Conservation (phyloP, 2,797 vertebrate genomes). For the Sebastes dallii region DNA sequence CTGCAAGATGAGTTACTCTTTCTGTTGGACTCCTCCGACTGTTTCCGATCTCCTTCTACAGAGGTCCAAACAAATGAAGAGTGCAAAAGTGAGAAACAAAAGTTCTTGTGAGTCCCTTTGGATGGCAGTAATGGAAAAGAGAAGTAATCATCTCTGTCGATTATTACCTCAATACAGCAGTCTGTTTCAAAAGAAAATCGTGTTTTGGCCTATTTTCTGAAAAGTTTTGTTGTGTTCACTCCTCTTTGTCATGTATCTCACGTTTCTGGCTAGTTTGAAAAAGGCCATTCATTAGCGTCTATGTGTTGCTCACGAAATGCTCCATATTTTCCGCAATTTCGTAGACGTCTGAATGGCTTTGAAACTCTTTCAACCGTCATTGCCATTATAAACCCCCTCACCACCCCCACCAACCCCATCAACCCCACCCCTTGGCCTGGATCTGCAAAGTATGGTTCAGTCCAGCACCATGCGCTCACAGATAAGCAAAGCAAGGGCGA, state of each 20-base stretch:
- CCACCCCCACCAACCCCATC: background rate
- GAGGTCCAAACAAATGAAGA: constrained; percentile 35
- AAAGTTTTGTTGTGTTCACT: constrained; percentile 29
- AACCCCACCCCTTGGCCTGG: constrained; percentile 22
- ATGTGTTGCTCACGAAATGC: constrained; percentile 31
- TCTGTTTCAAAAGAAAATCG: constrained; percentile 15
- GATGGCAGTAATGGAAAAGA: constrained; percentile 53
- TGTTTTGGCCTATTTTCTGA: constrained; percentile 16
- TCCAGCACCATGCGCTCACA: constrained; percentile 30
- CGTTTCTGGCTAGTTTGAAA: constrained; percentile 38
- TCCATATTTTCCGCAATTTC: constrained; percentile 41
- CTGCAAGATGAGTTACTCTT: constrained; percentile 15
- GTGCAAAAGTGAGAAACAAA: constrained; percentile 45
- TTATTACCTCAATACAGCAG: constrained; percentile 45
- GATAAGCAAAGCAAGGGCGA: constrained; percentile 61
- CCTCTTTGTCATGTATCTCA: constrained; percentile 8
- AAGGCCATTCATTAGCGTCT: constrained; percentile 26
- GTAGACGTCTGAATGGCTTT: constrained; percentile 34
- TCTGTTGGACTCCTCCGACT: constrained; percentile 25
- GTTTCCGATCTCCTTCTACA: constrained; percentile 14
- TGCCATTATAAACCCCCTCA: constrained; percentile 20
- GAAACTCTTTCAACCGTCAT: constrained; percentile 55
- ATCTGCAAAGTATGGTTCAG: constrained; percentile 45
- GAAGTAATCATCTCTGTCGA: constrained; percentile 29
- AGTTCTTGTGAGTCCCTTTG: constrained; percentile 32